Evolutionary conservation across 1,140 invertebrate species (phyloP), one percentile per base, ranked within the genome.

Genomic region (Hyles vespertilio): DNA sequence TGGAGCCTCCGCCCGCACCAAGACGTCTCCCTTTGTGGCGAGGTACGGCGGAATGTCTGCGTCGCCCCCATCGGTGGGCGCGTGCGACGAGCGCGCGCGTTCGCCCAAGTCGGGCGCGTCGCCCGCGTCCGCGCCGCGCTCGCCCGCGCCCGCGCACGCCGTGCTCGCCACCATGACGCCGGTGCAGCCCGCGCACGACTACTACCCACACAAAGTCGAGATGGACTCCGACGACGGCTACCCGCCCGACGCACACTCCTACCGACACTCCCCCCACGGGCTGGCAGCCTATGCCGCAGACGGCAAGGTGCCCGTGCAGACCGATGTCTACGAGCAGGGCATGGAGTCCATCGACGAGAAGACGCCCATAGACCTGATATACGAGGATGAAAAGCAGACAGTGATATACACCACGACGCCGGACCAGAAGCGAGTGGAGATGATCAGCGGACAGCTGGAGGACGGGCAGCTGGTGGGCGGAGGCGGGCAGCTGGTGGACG

Each of bases 341-440:
- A 91, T 92, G 67, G 89, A 92, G n/a, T 92, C 92, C 43, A 93
- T 93, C 74, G 89, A 94, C 84, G 92, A 92, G 87, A 90, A 92
- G 69, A 92, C 93, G 45, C 93, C 93, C 61, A 94, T 95, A 69
- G 94, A 95, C 85, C 84, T 95, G 56, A 95, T 95, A 69, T 95
- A 95, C 81, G 94, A 95, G 74, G 94, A 95, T 67, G 94, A 94
- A 33, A 94, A 94, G 74, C 94, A 95, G 74, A 95, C 94, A 0
- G 94, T 95, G 32, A 95, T 95, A 74, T 95, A 95, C 69, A 95
- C 94, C 10, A 94, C 94, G 45, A 92, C 92, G 33, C 88, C 89
- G 34, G 89, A 90, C 63, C 89, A 90, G 69, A 90, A 89, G 61
- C 67, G 89, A 43, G 89, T 90, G 10, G 89, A 90, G 72, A 89